Percentiles rank a stretch among this genome's conserved stretches.
Conservation (phyloP, 2,113 vertebrate genomes). For the Campylomormyrus tamandua region DNA sequence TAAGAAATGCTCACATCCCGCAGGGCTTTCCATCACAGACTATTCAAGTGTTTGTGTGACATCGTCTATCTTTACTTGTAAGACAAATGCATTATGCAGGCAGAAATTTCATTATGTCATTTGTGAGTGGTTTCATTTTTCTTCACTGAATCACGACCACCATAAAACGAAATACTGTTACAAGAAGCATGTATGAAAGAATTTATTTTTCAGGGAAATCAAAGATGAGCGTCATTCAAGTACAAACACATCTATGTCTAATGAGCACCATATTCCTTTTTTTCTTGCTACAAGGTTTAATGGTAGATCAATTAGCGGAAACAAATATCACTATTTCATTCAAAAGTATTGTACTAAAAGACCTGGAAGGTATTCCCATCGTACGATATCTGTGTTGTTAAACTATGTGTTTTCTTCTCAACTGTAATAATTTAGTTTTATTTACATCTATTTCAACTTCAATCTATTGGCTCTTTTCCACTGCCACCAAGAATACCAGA, state of each 20-base stretch:
- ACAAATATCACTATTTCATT: background rate
- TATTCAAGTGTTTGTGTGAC: conserved; percentile 21
- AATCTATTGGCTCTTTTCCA: background rate
- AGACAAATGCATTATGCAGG: conserved; percentile 47
- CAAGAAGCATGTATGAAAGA: background rate
- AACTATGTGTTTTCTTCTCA: background rate
- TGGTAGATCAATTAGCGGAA: background rate
- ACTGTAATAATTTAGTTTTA: background rate
- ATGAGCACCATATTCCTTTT: background rate
- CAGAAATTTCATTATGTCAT: conserved; percentile 45
- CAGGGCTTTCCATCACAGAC: conserved; percentile 39
- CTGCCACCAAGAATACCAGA: background rate
- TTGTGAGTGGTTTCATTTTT: conserved; percentile 37
- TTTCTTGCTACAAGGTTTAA: background rate
- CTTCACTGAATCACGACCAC: conserved; percentile 26
- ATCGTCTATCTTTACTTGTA: conserved; percentile 33
- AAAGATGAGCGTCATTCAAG: background rate
- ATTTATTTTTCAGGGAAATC: conserved; percentile 14
- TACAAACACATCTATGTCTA: background rate
- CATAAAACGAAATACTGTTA: conserved; percentile 27
- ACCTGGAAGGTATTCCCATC: background rate
- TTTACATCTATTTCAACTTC: background rate
- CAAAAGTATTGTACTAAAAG: background rate
- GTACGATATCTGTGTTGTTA: background rate
- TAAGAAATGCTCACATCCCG: conserved; percentile 28